Base-by-base conservation (phyloP, 1,140 invertebrate species). In the Hermetia illucens region DNA sequence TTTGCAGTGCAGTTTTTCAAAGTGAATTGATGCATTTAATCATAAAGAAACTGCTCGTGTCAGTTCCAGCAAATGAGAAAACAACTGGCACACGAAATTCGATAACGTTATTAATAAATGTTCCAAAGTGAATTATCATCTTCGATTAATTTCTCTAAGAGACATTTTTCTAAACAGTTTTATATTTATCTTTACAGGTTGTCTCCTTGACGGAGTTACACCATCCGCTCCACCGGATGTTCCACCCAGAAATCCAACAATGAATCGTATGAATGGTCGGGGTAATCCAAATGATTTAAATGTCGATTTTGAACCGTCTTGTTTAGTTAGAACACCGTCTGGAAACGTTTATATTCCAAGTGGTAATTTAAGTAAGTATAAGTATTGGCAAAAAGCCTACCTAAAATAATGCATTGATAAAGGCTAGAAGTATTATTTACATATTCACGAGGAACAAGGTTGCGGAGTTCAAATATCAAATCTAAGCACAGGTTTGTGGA, bases 261-360 rank as follows among this genome's bases (percentile, higher is more conserved):
- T 86, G 81, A 85, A 73, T 66, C 75, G 83, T 55, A 72, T 85
- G 56, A 58, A 87, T 73, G 78, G 82, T 58, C 77, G 81, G 63
- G 78, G 75, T 56, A 82, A 75, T 62, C 72, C 77, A 54, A 75
- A 80, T 51, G 80, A 83, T 62, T 62, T 72, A 42, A 71, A 70
- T 55, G 72, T 70, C 47, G 86, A 91, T 61, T 85, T 90, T 63
- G 87, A 91, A 63, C 83, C 86, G 46, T 85, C 85, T 55, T 91
- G 85, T 65, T 74, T 91, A 50, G 84, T 90, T 49, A 75, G 86
- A 60, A 89, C 84, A 38, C 77, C 84, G 46, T 87, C 84, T 43
- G 87, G 86, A 54, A 89, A 86, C 69, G 85, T 90, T 58, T 91
- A 89, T 69, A 85, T 90, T 74, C 85, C 85, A 63, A 79, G 80